These are phyloP conservation scores for Thermophis baileyi DNA, from an alignment of 2,113 vertebrate genomes.

Conservation along the genomic window DNA sequence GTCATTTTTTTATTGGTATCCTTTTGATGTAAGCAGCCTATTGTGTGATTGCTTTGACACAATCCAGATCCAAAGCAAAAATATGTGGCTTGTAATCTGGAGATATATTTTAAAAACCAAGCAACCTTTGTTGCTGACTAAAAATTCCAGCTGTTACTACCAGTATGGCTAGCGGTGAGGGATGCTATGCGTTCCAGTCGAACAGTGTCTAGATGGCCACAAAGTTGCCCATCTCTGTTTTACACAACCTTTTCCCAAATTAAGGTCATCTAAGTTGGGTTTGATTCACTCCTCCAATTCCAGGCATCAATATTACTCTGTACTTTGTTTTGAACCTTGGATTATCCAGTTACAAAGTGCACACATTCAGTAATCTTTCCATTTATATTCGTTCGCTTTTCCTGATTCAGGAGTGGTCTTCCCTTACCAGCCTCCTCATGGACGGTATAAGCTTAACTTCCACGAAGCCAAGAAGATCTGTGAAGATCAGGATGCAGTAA, in stretches of 20 bases:
- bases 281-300: neutral
- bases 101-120: neutral
- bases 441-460: conserved; percentile 87
- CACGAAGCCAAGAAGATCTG: conserved; percentile 77
- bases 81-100: neutral
- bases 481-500: conserved; percentile 76
- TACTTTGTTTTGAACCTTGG: neutral
- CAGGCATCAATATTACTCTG: neutral
- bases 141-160: neutral
- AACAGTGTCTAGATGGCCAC: neutral
- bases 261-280: neutral
- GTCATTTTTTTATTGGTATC: neutral
- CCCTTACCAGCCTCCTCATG: conserved; percentile 81
- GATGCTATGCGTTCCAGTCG: neutral
- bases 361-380: neutral
- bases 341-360: neutral
- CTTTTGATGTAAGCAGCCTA: neutral
- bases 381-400: neutral
- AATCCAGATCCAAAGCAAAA: neutral
- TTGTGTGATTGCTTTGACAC: neutral
- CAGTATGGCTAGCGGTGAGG: neutral
- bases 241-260: neutral
- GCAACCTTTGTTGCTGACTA: neutral
- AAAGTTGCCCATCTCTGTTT: neutral
- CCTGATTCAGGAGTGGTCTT: conserved; percentile 83